Evolutionary conservation across 1,140 invertebrate species (phyloP).

Genomic region (Liolophura sinensis): DNA sequence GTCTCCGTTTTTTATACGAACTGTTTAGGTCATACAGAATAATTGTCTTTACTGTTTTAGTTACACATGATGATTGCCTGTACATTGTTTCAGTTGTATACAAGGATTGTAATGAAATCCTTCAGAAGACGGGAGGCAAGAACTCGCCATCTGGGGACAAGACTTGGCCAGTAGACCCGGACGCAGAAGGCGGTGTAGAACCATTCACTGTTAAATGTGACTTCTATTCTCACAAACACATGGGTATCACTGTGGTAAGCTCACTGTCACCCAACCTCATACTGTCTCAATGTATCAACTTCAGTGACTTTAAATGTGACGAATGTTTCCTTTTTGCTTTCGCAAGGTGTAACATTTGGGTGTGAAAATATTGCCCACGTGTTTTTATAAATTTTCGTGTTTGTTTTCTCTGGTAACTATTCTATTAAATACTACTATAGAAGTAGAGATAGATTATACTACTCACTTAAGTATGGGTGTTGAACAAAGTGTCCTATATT

Average conservation of each 20-base stretch:
- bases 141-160: slow-evolving; percentile 22
- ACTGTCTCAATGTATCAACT: too few species aligned
- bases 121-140: neutral
- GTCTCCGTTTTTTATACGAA: neutral
- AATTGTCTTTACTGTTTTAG: neutral
- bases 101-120: slow-evolving; percentile 39
- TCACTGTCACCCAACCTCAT: too few species aligned
- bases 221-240: slow-evolving; percentile 27
- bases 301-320: too few species aligned
- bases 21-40: neutral
- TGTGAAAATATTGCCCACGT: too few species aligned
- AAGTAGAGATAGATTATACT: too few species aligned
- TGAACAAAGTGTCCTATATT: too few species aligned
- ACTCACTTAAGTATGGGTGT: too few species aligned
- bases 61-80: neutral
- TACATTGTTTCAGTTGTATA: slow-evolving; percentile 29
- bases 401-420: too few species aligned
- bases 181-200: slow-evolving; percentile 29
- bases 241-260: slow-evolving; percentile 37
- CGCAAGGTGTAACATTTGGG: too few species aligned
- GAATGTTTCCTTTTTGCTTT: too few species aligned
- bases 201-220: slow-evolving; percentile 33
- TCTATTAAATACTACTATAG: too few species aligned
- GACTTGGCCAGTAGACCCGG: slow-evolving; percentile 45
- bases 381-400: too few species aligned